Conservation (phyloP, 2,113 vertebrate species). For the Phalacrocorax carbo region DNA sequence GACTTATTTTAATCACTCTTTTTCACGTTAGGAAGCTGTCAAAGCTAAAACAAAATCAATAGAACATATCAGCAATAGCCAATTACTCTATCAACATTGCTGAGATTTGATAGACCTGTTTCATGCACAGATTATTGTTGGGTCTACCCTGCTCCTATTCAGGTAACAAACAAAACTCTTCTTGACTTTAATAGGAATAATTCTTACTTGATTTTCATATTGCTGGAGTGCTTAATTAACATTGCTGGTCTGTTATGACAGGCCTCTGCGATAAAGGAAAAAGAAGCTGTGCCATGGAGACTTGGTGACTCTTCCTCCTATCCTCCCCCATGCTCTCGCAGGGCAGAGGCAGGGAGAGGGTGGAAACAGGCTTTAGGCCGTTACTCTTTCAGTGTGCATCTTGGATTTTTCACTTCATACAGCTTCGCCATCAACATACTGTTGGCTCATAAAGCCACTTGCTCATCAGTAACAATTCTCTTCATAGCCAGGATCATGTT, state of each 20-base stretch:
- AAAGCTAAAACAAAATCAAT: neutral
- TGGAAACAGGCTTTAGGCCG: neutral
- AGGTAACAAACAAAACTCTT: neutral
- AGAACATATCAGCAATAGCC: neutral
- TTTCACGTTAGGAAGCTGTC: neutral
- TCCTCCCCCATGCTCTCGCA: neutral
- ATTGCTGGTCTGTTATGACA: neutral
- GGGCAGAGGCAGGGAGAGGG: neutral
- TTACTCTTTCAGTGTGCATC: neutral
- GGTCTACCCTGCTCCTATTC: neutral
- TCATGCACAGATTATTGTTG: neutral
- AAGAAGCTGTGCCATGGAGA: neutral
- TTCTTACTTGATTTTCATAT: neutral
- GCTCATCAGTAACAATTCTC: neutral
- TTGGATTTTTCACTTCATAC: neutral
- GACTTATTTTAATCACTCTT: neutral
- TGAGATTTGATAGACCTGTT: neutral
- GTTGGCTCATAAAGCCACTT: neutral
- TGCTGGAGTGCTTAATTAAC: neutral
- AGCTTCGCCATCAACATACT: neutral
- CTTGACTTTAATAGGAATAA: neutral
- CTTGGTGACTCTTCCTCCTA: neutral
- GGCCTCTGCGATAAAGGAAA: neutral
- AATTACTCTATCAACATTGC: neutral
- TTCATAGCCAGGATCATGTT: neutral